phyloP scores from a whole-genome alignment of 1,140 invertebrate species.

The Aphis craccivora region DNA sequence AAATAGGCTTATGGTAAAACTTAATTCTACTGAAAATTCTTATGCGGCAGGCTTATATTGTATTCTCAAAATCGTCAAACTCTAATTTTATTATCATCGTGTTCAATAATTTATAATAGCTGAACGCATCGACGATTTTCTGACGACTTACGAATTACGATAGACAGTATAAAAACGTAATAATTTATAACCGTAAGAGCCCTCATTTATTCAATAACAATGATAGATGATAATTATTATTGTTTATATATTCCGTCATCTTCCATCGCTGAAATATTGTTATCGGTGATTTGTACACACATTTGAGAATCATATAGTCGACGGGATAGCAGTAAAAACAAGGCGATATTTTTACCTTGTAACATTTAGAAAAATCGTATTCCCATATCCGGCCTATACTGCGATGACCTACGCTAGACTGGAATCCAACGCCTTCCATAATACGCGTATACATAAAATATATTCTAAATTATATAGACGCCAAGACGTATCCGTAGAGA shows the following conservation, averaged over 20 bases:
- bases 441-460: neutral
- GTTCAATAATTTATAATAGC: neutral
- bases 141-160: neutral
- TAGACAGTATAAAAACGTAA: neutral
- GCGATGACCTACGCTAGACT: neutral
- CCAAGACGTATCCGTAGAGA: neutral
- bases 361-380: slow-evolving; percentile 11
- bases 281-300: neutral
- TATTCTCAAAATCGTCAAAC: neutral
- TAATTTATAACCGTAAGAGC: neutral
- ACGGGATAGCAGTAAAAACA: neutral
- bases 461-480: slow-evolving; percentile 5
- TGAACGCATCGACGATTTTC: neutral
- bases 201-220: neutral
- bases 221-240: neutral
- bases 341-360: slow-evolving; percentile 35
- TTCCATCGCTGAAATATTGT: neutral
- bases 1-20: neutral
- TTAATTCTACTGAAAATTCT: too few species aligned
- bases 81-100: neutral
- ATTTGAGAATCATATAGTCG: neutral
- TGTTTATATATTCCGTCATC: neutral
- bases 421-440: neutral
- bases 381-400: slow-evolving; percentile 23
- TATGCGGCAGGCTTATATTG: neutral